Evolutionary conservation across 2,113 vertebrate species (phyloP).

Genomic region (Pelobates fuscus): DNA sequence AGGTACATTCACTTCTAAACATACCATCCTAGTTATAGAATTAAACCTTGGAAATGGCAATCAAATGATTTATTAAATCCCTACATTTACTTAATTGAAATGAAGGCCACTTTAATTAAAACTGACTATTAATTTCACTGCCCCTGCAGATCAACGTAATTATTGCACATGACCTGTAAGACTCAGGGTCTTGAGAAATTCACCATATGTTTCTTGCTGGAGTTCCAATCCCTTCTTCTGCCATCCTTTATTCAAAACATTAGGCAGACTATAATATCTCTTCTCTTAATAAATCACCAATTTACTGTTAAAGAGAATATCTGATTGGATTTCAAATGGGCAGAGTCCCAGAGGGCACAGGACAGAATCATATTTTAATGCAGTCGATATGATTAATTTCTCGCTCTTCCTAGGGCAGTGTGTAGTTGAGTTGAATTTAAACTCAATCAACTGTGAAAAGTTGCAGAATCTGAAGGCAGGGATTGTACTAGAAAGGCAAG

Average conservation of each 20-base stretch:
- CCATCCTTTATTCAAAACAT: background rate
- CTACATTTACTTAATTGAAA: background rate
- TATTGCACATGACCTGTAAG: background rate
- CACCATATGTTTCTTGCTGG: background rate
- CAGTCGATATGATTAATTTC: constrained; percentile 2
- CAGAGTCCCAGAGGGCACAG: background rate
- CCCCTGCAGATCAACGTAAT: background rate
- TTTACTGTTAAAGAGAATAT: background rate
- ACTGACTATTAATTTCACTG: background rate
- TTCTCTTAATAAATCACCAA: background rate
- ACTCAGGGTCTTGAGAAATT: background rate
- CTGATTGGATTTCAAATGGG: background rate
- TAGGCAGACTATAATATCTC: background rate
- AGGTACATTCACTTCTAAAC: no score
- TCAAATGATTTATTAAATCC: background rate
- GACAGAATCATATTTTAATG: background rate
- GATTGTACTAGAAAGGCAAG: no score
- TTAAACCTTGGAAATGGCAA: no score
- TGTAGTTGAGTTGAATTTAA: background rate
- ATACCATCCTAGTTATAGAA: no score
- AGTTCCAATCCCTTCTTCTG: background rate
- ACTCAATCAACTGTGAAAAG: background rate
- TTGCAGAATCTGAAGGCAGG: no score
- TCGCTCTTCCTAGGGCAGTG: background rate
- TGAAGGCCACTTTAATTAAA: constrained; percentile 1